phyloP scores from a whole-genome alignment of 2,113 vertebrate species.

The Corythoichthys haematopterus region DNA sequence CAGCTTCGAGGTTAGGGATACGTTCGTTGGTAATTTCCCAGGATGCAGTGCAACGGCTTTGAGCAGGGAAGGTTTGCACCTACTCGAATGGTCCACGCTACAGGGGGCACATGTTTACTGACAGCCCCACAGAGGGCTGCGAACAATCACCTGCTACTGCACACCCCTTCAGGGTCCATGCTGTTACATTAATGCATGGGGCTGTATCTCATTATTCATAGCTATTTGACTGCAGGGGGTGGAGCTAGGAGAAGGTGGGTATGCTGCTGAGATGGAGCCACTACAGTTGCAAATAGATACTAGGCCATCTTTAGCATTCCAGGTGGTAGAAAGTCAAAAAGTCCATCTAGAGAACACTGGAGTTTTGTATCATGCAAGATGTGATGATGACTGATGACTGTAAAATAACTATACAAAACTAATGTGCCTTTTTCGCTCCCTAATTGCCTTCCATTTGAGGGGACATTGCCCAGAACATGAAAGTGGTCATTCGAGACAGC shows the following conservation, averaged over 20 bases:
- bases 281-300: conserved; percentile 54
- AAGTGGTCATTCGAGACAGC: not conserved
- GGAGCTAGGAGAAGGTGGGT: conserved; percentile 1
- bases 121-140: conserved; percentile 59
- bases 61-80: conserved; percentile 41
- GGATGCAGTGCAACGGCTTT: conserved; percentile 46
- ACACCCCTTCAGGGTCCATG: conserved; percentile 54
- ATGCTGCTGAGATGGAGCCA: conserved; percentile 51
- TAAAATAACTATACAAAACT: conserved; percentile 4
- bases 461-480: not conserved
- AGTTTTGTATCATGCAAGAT: conserved; percentile 37
- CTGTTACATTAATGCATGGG: conserved; percentile 71
- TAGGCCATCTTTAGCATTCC: conserved; percentile 62
- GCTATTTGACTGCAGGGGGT: conserved; percentile 55
- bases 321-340: conserved; percentile 58
- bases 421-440: conserved; percentile 14
- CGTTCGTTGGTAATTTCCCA: conserved; percentile 66
- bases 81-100: conserved; percentile 51
- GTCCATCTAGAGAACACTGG: conserved; percentile 24
- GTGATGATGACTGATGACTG: not conserved
- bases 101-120: conserved; percentile 70
- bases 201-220: conserved; percentile 71
- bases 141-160: conserved; percentile 66
- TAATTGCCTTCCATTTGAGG: conserved; percentile 10
- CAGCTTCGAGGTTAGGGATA: conserved; percentile 53